Evolutionary conservation across 1,140 invertebrate genomes (phyloP).

Genomic region (Laupala kohalensis): DNA sequence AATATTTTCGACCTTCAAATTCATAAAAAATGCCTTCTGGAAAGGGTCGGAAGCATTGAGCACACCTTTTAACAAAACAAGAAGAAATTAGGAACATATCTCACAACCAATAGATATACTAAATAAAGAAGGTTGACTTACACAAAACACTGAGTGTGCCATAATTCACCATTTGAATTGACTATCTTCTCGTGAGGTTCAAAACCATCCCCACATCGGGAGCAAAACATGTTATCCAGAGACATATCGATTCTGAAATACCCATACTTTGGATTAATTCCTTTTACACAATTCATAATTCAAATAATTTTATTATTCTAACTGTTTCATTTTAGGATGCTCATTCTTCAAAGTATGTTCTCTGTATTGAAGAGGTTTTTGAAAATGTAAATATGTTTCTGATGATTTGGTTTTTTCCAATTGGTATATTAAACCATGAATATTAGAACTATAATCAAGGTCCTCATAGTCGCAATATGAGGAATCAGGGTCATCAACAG

Average conservation of each 20-base stretch:
- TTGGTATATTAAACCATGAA: neutral
- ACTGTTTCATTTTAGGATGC: no score
- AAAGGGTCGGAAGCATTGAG: slow-evolving; percentile 96
- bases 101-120: neutral
- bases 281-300: no score
- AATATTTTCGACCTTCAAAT: slow-evolving; percentile 98
- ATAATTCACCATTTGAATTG: slow-evolving; percentile 94
- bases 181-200: slow-evolving; percentile 95
- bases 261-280: no score
- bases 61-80: slow-evolving; percentile 55
- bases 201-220: slow-evolving; percentile 87
- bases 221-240: slow-evolving; percentile 81
- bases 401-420: neutral
- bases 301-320: no score
- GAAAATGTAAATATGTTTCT: no score
- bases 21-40: slow-evolving; percentile 97
- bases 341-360: no score
- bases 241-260: slow-evolving; percentile 64
- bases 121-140: slow-evolving; percentile 42
- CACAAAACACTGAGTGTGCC: slow-evolving; percentile 99
- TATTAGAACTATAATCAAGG: neutral
- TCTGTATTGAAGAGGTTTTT: no score
- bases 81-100: neutral
- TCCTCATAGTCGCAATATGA: neutral
- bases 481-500: neutral